These are phyloP conservation scores for Parapsyche elsis DNA, from an alignment of 1,140 invertebrate genomes.

Conservation along the genomic window DNA sequence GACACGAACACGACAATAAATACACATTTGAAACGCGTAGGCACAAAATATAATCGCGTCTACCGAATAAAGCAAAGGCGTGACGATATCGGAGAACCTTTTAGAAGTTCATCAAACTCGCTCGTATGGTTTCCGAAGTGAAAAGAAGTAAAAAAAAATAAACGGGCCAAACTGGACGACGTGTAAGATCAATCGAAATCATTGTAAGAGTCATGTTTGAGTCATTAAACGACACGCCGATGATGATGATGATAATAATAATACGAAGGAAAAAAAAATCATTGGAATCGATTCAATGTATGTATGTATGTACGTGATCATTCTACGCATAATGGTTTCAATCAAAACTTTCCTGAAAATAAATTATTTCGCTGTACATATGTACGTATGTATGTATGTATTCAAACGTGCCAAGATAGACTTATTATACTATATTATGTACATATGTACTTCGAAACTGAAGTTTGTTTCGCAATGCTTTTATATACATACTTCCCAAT, in stretches of 20 bases:
- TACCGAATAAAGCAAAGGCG: conserved; percentile 16
- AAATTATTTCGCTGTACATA: too few relatives aligned
- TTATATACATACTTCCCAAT: too few relatives aligned
- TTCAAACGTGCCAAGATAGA: too few relatives aligned
- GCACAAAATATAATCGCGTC: background rate
- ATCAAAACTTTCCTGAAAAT: too few relatives aligned
- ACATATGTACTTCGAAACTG: too few relatives aligned
- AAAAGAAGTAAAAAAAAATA: conserved; percentile 1
- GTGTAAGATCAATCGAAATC: conserved; percentile 33
- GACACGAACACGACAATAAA: too few relatives aligned
- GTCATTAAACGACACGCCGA: conserved; percentile 14
- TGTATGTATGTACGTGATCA: too few relatives aligned
- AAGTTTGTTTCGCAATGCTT: too few relatives aligned
- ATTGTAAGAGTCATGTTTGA: conserved; percentile 37
- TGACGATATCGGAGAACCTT: background rate
- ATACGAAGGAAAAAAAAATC: conserved; percentile 1
- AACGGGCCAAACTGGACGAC: conserved; percentile 13
- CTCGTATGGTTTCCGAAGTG: background rate
- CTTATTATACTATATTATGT: too few relatives aligned
- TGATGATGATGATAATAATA: background rate
- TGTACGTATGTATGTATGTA: too few relatives aligned
- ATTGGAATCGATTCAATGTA: background rate
- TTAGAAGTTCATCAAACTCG: background rate
- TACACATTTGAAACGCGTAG: background rate
- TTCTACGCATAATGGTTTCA: too few relatives aligned